Conservation (phyloP, 1,140 invertebrate genomes). For the Zaprionus kolodkinae region DNA sequence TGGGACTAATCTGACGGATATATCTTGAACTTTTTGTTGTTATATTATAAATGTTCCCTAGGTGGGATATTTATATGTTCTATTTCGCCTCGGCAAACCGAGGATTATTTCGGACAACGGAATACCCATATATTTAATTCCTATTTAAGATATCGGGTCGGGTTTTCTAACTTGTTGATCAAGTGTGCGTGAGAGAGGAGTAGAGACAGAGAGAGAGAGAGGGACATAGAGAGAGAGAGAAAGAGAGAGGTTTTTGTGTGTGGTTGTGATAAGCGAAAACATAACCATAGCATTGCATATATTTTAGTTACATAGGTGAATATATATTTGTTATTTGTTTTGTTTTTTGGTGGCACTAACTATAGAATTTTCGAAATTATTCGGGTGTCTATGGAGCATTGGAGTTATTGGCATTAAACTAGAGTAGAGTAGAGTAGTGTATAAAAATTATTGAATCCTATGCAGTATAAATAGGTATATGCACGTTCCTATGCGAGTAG, state of each 20-base stretch:
- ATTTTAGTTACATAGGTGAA: slow-evolving; percentile 30
- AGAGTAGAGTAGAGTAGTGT: too few relatives aligned
- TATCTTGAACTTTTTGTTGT: not conserved
- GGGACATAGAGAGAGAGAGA: slow-evolving; percentile 1
- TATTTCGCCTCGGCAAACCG: not conserved
- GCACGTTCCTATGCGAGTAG: slow-evolving; percentile 70
- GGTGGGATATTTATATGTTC: too few relatives aligned
- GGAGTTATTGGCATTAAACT: slow-evolving; percentile 30
- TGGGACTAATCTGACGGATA: not conserved
- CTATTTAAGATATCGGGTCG: slow-evolving; percentile 3
- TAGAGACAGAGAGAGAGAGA: not conserved
- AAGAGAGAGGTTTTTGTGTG: slow-evolving; percentile 16
- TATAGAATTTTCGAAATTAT: slow-evolving; percentile 36
- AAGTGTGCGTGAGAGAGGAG: not conserved
- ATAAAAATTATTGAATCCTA: slow-evolving; percentile 43
- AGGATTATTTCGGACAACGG: not conserved
- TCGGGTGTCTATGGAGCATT: slow-evolving; percentile 37
- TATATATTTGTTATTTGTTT: slow-evolving; percentile 14
- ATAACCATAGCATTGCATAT: slow-evolving; percentile 63
- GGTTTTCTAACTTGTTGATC: not conserved
- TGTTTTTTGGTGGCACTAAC: slow-evolving; percentile 11
- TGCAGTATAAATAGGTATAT: slow-evolving; percentile 34
- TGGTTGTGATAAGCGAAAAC: slow-evolving; percentile 61
- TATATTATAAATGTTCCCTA: too few relatives aligned
- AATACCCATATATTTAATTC: not conserved